A percentile compares a stretch with the other conserved stretches of the same genome.
Conservation (phyloP, 1,140 invertebrate genomes). For the Chlorops oryzae region DNA sequence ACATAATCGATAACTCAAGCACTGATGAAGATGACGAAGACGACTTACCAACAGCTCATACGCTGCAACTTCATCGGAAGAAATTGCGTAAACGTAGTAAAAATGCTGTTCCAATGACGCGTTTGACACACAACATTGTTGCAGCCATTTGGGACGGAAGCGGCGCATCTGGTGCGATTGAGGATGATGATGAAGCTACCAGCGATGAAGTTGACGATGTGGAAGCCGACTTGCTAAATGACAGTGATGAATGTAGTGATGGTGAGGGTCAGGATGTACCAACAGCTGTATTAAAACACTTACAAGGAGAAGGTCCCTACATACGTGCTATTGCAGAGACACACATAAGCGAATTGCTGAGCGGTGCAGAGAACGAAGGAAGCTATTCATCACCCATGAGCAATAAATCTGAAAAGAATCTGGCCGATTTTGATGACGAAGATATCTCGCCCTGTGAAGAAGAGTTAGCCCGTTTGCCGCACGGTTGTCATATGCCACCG, state of each 20-base stretch:
- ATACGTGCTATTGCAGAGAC: constrained; percentile 43
- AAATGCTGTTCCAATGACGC: constrained; percentile 26
- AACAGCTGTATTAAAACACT: constrained; percentile 35
- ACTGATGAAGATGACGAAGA: constrained; percentile 41
- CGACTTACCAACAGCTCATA: constrained; percentile 24
- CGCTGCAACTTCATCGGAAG: constrained; percentile 26
- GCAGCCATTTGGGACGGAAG: constrained; percentile 42
- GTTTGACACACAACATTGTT: constrained; percentile 36
- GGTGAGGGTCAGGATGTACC: constrained; percentile 32
- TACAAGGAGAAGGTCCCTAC: constrained; percentile 43
- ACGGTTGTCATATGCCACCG: constrained; percentile 31
- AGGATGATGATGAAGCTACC: constrained; percentile 37
- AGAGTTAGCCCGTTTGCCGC: constrained; percentile 55
- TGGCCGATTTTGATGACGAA: constrained; percentile 90
- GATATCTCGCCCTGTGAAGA: constrained; percentile 85
- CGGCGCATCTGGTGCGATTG: too few relatives aligned
- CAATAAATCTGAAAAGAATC: constrained; percentile 90
- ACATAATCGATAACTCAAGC: constrained; percentile 45
- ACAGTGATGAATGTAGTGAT: constrained; percentile 46
- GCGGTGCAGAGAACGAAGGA: constrained; percentile 66
- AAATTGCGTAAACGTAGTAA: constrained; percentile 34
- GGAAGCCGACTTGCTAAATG: constrained; percentile 37
- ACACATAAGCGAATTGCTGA: constrained; percentile 59
- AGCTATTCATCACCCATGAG: constrained; percentile 83
- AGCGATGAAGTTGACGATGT: constrained; percentile 37